These are phyloP conservation scores for Bimastos eiseni DNA, from an alignment of 2,888 invertebrate species.

Conservation along the genomic window DNA sequence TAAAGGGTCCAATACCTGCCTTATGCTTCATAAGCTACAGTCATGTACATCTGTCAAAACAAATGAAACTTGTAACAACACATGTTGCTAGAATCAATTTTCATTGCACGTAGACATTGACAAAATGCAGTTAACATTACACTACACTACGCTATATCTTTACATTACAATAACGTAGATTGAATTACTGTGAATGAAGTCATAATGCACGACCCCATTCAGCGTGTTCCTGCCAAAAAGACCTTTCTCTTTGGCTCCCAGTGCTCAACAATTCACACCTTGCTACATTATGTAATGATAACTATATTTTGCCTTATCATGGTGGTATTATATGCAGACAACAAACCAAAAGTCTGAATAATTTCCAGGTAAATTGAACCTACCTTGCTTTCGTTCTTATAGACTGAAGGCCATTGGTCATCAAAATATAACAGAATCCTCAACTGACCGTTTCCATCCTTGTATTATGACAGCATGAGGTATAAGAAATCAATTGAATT, in stretches of 20 bases:
- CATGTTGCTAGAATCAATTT: neutral
- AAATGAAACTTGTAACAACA: neutral
- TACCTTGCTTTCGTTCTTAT: slow-evolving; percentile 37
- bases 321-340: neutral
- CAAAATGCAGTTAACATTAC: no score
- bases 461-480: neutral
- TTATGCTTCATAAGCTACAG: slow-evolving; percentile 17
- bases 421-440: slow-evolving; percentile 45
- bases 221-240: neutral
- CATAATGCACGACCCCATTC: neutral
- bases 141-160: no score
- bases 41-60: neutral
- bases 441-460: slow-evolving; percentile 25
- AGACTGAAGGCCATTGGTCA: slow-evolving; percentile 47
- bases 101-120: neutral
- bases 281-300: neutral
- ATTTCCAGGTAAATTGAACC: slow-evolving; percentile 3
- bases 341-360: neutral
- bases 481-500: slow-evolving; percentile 14
- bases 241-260: no score
- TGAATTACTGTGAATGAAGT: neutral
- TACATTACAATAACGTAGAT: neutral
- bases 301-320: neutral
- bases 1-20: neutral
- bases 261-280: neutral